Conservation (phyloP, 2,797 vertebrate genomes). For the Nothura maculosa region DNA sequence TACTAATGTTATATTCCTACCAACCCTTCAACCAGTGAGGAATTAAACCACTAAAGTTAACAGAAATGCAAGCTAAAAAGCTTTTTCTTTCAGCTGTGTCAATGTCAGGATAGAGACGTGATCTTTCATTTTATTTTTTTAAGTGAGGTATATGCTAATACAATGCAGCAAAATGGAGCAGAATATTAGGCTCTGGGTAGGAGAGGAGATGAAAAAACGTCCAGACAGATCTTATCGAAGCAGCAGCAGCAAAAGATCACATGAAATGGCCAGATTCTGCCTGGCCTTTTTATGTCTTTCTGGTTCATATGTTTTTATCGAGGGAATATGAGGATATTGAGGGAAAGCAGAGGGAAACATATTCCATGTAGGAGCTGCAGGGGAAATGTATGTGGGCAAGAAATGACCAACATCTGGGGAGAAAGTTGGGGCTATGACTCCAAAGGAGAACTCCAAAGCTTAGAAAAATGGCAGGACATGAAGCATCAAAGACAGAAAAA, state of each 20-base stretch:
- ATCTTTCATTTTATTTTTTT: background rate
- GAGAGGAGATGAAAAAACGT: background rate
- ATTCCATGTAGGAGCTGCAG: background rate
- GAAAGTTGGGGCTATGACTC: background rate
- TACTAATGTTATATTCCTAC: background rate
- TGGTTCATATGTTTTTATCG: background rate
- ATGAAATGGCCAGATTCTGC: background rate
- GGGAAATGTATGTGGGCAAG: background rate
- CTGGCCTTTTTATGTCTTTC: background rate
- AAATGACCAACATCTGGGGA: background rate
- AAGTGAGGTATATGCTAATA: background rate
- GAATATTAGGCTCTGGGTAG: background rate
- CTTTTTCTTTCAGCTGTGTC: background rate
- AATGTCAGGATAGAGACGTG: background rate
- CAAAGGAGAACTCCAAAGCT: background rate
- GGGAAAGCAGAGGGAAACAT: background rate
- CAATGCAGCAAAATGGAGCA: background rate
- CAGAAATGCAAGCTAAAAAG: background rate
- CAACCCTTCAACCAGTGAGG: background rate
- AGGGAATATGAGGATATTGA: background rate
- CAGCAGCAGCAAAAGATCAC: background rate
- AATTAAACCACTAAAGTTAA: background rate
- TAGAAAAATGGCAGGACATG: background rate
- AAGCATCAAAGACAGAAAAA: background rate
- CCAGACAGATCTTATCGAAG: background rate